Evolutionary conservation across 2,888 invertebrate species (phyloP), one percentile per base, ranked within the genome.

Genomic region (Drosophila leonis): DNA sequence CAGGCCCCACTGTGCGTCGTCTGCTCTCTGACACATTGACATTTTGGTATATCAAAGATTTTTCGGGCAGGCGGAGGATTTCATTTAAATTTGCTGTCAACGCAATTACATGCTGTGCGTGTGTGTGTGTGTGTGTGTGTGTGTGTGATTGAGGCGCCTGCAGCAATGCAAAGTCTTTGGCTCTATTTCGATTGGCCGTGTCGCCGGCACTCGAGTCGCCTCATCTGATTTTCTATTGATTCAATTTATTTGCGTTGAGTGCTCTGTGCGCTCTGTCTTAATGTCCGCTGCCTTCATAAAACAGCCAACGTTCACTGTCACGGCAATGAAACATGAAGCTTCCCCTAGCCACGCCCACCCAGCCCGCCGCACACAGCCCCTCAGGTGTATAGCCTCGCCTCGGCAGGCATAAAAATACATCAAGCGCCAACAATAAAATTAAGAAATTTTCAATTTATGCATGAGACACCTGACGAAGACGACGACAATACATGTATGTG

Each of bases 371-470:
- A n/a, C n/a, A n/a, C 63, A 5, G 13, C 13, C 42, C 20, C 5
- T 12, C 24, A 27, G 15, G 44, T n/a, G 18, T n/a, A 29, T 6
- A 15, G 42, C 42, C 56, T 12, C 20, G 33, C 33, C 65, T 65
- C 20, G 55, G 29, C 46, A 61, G 52, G 51, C 75, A 72, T 66
- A 69, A 62, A 79, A 79, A 70, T 74, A 68, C 70, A 62, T 72
- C 75, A 82, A 80, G 69, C 80, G 80, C 49, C 78, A 72, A 80
- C 82, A 89, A 87, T 87, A 75, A 85, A 89, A 89, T 85, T 87
- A 84, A 84, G 90, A 87, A 85, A 85, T 89, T 84, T 87, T 78
- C 82, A 87, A 85, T 85, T 87, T 89, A 89, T 85, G 88, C 90
- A 80, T 74, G 67, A 80, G 71, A 84, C 89, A 85, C 89, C 85